These are phyloP conservation scores for Gadus chalcogrammus DNA, from an alignment of 2,113 vertebrate genomes.

Conservation along the genomic window DNA sequence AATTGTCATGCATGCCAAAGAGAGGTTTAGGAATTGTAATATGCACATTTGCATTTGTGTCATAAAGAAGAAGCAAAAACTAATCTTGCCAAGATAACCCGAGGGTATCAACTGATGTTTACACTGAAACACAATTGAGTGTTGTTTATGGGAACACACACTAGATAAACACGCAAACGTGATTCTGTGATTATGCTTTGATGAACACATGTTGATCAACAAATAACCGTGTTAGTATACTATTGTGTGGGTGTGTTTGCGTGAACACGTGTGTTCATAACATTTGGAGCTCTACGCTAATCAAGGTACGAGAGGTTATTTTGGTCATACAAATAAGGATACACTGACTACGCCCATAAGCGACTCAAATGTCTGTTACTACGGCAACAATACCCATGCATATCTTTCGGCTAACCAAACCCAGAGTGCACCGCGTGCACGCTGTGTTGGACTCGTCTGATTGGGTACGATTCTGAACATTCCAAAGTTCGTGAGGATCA, in stretches of 20 bases:
- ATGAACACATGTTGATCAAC: too few species aligned
- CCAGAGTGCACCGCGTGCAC: slow-evolving; percentile 35
- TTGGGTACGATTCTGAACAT: slow-evolving; percentile 53
- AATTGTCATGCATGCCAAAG: slow-evolving; percentile 76
- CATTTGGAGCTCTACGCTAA: not conserved
- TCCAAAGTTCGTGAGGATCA: slow-evolving; percentile 24
- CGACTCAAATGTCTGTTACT: slow-evolving; percentile 33
- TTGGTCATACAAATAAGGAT: not conserved
- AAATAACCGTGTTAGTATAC: too few species aligned
- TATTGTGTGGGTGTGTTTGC: too few species aligned
- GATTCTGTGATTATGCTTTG: not conserved
- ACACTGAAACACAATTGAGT: slow-evolving; percentile 32
- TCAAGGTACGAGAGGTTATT: too few species aligned
- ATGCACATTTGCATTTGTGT: slow-evolving; percentile 62
- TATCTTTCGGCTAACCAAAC: slow-evolving; percentile 35
- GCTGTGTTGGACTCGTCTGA: slow-evolving; percentile 70
- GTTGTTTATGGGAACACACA: slow-evolving; percentile 10
- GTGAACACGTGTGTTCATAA: not conserved
- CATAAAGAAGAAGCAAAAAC: slow-evolving; percentile 48
- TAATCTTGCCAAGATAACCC: slow-evolving; percentile 44
- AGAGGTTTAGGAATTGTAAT: slow-evolving; percentile 52
- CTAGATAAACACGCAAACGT: slow-evolving; percentile 3
- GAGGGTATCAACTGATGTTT: slow-evolving; percentile 58
- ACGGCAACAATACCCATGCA: slow-evolving; percentile 56
- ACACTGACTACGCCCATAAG: not conserved